Evolutionary conservation across 2,113 vertebrate species (phyloP).

Genomic region (Pachypanchax playfairii): DNA sequence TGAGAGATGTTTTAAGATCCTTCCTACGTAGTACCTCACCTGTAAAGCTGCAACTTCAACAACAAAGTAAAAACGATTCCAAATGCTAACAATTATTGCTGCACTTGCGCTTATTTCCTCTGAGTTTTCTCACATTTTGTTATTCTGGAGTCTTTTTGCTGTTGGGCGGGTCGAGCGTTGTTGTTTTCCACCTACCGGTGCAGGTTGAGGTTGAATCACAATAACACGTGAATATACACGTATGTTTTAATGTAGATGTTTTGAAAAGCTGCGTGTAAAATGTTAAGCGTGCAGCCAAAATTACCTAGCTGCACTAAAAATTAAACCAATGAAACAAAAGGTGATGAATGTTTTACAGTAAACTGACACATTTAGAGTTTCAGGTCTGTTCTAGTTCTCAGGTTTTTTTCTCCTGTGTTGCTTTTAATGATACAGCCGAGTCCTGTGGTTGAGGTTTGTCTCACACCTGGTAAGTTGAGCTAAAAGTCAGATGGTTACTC

Average conservation of each 20-base stretch:
- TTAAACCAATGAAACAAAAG: conserved; percentile 19
- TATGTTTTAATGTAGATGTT: background rate
- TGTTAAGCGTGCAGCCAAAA: background rate
- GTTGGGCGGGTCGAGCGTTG: no score
- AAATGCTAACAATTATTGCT: background rate
- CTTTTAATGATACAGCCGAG: background rate
- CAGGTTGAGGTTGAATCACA: no score
- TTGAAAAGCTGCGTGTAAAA: background rate
- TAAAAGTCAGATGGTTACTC: conserved; percentile 12
- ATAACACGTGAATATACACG: background rate
- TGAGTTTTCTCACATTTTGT: background rate
- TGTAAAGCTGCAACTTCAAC: background rate
- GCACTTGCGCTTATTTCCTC: background rate
- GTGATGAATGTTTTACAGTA: conserved; percentile 32
- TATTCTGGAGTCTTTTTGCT: no score
- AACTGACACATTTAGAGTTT: conserved; percentile 30
- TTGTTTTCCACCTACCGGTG: no score
- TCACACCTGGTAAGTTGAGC: conserved; percentile 9
- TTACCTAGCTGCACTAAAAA: background rate
- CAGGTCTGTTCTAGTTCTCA: conserved; percentile 18
- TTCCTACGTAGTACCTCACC: background rate
- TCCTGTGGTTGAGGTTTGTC: background rate
- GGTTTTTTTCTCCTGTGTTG: background rate
- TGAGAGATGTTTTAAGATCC: background rate
- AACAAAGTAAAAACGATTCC: background rate